Evolutionary conservation across 2,888 invertebrate species (phyloP), one percentile per base, ranked within the genome.

Genomic region (Ceramica pisi): DNA sequence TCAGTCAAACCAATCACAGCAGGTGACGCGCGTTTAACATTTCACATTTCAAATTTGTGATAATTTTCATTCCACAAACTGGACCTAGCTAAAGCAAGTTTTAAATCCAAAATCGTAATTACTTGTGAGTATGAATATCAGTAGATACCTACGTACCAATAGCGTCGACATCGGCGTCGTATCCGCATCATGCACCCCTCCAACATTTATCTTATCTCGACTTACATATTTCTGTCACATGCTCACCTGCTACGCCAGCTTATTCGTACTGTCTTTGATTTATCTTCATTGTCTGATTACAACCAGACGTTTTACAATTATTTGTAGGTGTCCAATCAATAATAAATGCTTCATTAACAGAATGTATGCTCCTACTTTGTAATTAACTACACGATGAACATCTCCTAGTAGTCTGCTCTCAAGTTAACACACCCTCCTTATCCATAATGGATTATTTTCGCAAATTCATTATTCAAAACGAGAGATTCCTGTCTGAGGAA

Each of bases 401-500:
- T 31, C 56, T 64, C 56, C 31, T 46, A 48, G 50, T 31, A 64
- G n/a, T 61, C 31, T 56, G 31, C 7, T 78, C 53, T 55, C 38
- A 12, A 31, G 55, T 68, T 57, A 56, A 78, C 78, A 78, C 78
- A 72, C 61, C 62, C 59, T 55, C 23, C 46, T 66, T 53, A 82
- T 80, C 56, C 78, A 80, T 82, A 82, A 80, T 82, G 79, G 73
- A 81, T 82, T 83, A 71, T 76, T 73, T 83, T 69, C 41, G 63
- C 68, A 72, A 76, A 79, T 76, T 84, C 71, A 82, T 83, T 84
- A 83, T 76, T 71, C 79, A 71, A 76, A 79, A 82, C 81, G 62
- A 65, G 70, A 75, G 67, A 73, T 63, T 75, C 75, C 50, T 60
- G 63, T 67, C 67, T 48, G 35, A 76, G 57, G 73, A 71, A 84